Base-by-base conservation (phyloP, 1,140 invertebrate genomes). In the Bombus vancouverensis region DNA sequence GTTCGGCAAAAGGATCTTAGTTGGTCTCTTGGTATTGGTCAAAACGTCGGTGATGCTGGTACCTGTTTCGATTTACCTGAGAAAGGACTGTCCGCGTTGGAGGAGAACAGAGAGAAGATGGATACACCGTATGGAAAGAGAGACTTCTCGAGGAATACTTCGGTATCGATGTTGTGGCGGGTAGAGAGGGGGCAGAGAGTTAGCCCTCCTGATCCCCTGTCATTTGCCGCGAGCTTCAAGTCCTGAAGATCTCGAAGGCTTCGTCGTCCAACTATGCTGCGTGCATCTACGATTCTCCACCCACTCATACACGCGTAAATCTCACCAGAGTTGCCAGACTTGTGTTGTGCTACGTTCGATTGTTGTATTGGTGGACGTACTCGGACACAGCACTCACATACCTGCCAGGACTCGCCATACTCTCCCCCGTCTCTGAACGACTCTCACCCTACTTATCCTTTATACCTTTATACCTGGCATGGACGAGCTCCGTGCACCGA, bases 391-490 rank as follows among this genome's bases (percentile, higher is more conserved):
- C 80, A 73, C 71, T 83, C 78, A n/a, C 86, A 81, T 88, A 84
- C 71, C 85, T 88, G 72, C 57, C 47, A 44, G 53, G 34, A 81
- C 79, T 71, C 70, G 77, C 66, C 83, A 18, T 73, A 34, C n/a
- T 32, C 32, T 39, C 81, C 62, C 68, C 82, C 66, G 32, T 71
- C 77, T n/a, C 42, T 70, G 15, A n/a, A 18, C 65, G 15, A 72
- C 42, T 53, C 65, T 59, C 83, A 62, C 47, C 84, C 83, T 85
- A 79, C 72, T 86, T 88, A 88, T 53, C 83, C 84, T 93, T 91
- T 92, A 92, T 92, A 93, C 91, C 92, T 93, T 91, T 92, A 92
- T 93, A 93, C 91, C 93, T 93, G 92, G 53, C 65, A 71, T 18
- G 70, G 44, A 78, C 66, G 59, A 87, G 80, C 83, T 81, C 62